Evolutionary conservation across 2,888 invertebrate species (phyloP), one percentile per base, ranked within the genome.

Genomic region (Yponomeuta evonymella): DNA sequence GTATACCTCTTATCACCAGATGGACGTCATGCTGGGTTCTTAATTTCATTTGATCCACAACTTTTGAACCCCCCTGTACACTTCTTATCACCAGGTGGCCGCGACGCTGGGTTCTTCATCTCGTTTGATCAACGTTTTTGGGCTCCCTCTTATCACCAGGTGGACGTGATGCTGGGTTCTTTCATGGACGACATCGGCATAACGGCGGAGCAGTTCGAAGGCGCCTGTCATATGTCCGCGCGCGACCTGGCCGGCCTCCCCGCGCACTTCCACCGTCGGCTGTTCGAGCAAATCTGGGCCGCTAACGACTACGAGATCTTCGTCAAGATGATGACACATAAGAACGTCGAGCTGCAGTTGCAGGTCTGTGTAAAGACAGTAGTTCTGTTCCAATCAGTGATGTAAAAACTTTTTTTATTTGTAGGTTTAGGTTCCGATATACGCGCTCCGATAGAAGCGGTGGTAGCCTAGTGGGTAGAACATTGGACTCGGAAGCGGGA

Each of bases 151-250:
- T 43, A 8, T 6, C 51, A 72, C 30, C 76, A 95, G 95, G 96
- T 98, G n/a, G 98, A 98, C 81, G 94, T 96, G 71, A 95, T 98
- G 95, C 91, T 98, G 67, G 96, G 97, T 66, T 97, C 96, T 72
- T 98, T 97, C 81, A 97, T 98, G 96, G 97, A 97, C 77, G 98
- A 98, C 79, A 95, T 98, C 82, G 96, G 96, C 68, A 97, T 98
- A 75, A 94, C 96, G 0, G 95, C 97, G 0, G 96, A 97, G 75
- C 97, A 98, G 82, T 97, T 98, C 81, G 97, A 97, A 84, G 92
- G 94, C 70, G 97, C 97, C 9, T 97, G 97, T 79, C 87, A 85
- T 58, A 77, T 91, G 48, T 92, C 89, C 0, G 92, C 88, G n/a
- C 81, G 84, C 71, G 88, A 92, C 75, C 79, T 89, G 58, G 93